Percentiles rank a stretch among this genome's conserved stretches.
Conservation (phyloP, 1,140 invertebrate genomes). For the Drosophila cardini region DNA sequence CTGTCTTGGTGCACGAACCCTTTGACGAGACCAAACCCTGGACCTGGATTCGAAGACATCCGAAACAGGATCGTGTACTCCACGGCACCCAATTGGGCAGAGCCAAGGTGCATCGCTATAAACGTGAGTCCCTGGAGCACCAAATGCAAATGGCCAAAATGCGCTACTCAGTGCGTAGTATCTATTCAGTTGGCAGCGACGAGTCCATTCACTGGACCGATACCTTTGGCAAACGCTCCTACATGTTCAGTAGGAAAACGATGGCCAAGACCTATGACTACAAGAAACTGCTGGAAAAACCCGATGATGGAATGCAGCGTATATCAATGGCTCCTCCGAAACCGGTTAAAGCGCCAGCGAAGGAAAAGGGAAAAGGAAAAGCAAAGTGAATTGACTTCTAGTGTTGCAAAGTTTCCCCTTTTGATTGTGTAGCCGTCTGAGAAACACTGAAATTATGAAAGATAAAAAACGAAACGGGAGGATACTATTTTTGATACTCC, state of each 20-base stretch:
- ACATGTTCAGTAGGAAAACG: not conserved
- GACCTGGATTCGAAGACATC: slow-evolving; percentile 40
- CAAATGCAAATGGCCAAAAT: not conserved
- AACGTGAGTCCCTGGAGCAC: not conserved
- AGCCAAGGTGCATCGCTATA: slow-evolving; percentile 15
- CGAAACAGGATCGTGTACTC: slow-evolving; percentile 8
- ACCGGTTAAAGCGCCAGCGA: not conserved
- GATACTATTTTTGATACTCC: not conserved
- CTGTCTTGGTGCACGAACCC: slow-evolving; percentile 26
- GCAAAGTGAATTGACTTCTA: not conserved
- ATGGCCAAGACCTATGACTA: not conserved
- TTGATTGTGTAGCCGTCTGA: too few relatives aligned
- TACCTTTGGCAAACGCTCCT: slow-evolving; percentile 12
- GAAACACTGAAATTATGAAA: not conserved
- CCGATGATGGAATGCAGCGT: not conserved
- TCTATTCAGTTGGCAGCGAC: not conserved
- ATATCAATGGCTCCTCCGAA: not conserved
- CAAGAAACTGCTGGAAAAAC: not conserved
- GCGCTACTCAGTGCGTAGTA: not conserved
- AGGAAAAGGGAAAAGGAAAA: not conserved
- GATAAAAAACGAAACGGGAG: slow-evolving; percentile 1
- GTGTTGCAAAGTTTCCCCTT: not conserved
- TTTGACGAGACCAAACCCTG: slow-evolving; percentile 30
- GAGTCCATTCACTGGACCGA: not conserved
- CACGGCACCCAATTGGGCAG: not conserved